Evolutionary conservation across 1,140 invertebrate species (phyloP).

Genomic region (silkworm (Bombyx mori)): ASM3026992v2 NC_085129.1:7781501-7782000

Average conservation of each 20-base stretch:
- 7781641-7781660: conserved; percentile 67
- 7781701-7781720: conserved; percentile 58
- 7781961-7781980: too few relatives aligned
- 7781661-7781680: conserved; percentile 66
- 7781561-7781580: conserved; percentile 51
- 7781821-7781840: too few relatives aligned
- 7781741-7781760: conserved; percentile 54
- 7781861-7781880: too few relatives aligned
- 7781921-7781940: too few relatives aligned
- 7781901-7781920: too few relatives aligned
- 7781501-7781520: conserved; percentile 59
- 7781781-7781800: conserved; percentile 35
- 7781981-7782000: too few relatives aligned
- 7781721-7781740: conserved; percentile 40
- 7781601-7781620: conserved; percentile 68
- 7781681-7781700: conserved; percentile 61
- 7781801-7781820: too few relatives aligned
- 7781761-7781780: conserved; percentile 63
- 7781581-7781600: conserved; percentile 41
- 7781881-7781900: too few relatives aligned
- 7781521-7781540: conserved; percentile 59
- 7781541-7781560: conserved; percentile 58
- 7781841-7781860: too few relatives aligned
- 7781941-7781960: too few relatives aligned
- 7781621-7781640: conserved; percentile 64